phyloP scores from a whole-genome alignment of 2,888 invertebrate species.

The Pecten maximus region DNA sequence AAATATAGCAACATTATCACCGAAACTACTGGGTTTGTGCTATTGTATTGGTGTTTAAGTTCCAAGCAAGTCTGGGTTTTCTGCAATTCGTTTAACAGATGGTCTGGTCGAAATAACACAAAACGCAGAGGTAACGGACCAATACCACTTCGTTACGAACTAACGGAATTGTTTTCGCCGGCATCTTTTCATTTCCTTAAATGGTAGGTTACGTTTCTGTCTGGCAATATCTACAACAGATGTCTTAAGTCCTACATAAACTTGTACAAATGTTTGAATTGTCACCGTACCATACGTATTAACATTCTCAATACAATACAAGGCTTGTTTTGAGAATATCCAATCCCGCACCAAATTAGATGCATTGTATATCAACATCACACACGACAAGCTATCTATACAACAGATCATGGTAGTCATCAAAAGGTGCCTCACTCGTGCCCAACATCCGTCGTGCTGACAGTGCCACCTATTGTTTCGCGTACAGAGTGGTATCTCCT shows the following conservation, averaged over 20 bases:
- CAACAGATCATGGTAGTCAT: background rate
- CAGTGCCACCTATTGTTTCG: background rate
- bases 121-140: background rate
- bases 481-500: background rate
- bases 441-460: background rate
- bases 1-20: constrained; percentile 29
- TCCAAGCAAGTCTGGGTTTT: background rate
- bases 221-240: background rate
- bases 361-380: background rate
- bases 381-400: background rate
- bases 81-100: constrained; percentile 28
- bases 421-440: background rate
- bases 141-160: constrained; percentile 9
- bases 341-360: constrained; percentile 12
- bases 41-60: constrained; percentile 19
- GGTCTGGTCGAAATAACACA: constrained; percentile 4
- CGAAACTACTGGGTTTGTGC: background rate
- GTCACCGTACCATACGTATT: constrained; percentile 21
- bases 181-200: constrained; percentile 35
- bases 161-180: background rate
- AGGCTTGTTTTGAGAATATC: background rate
- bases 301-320: background rate
- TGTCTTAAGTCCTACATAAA: background rate
- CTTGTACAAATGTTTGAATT: constrained; percentile 24
- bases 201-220: constrained; percentile 4